Conservation (phyloP, 2,797 vertebrate genomes). For the Triplophysa bombifrons region DNA sequence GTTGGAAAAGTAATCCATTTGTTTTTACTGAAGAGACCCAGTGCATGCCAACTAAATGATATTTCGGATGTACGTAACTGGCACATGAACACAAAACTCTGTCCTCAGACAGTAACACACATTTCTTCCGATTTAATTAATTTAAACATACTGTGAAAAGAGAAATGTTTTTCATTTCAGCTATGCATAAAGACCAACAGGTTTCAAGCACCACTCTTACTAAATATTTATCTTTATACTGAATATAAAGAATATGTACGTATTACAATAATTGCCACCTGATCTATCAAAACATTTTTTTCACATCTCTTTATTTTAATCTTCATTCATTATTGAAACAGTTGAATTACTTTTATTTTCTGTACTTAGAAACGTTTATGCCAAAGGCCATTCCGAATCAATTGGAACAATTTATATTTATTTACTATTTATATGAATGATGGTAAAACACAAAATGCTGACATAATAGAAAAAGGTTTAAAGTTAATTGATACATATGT, state of each 20-base stretch:
- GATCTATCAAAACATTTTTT: no score
- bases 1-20: slow-evolving; percentile 42
- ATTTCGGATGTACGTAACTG: slow-evolving; percentile 25
- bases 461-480: slow-evolving; percentile 71
- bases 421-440: slow-evolving; percentile 56
- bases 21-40: slow-evolving; percentile 27
- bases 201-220: slow-evolving; percentile 13
- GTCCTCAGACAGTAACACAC: slow-evolving; percentile 26
- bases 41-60: slow-evolving; percentile 43
- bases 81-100: slow-evolving; percentile 22
- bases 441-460: slow-evolving; percentile 63
- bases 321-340: background rate
- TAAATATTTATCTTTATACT: background rate
- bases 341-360: background rate
- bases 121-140: slow-evolving; percentile 38
- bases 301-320: background rate
- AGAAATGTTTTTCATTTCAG: slow-evolving; percentile 1
- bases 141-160: slow-evolving; percentile 35
- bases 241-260: no score
- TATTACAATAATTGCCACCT: no score
- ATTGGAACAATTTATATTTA: slow-evolving; percentile 33
- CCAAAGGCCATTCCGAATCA: slow-evolving; percentile 29
- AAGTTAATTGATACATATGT: slow-evolving; percentile 77
- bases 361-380: background rate
- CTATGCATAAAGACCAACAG: slow-evolving; percentile 1